A percentile compares a stretch with the other conserved stretches of the same genome.
Evolutionary conservation across 2,797 vertebrate genomes (phyloP).

Genomic region (Coregonus ussuriensis): DNA sequence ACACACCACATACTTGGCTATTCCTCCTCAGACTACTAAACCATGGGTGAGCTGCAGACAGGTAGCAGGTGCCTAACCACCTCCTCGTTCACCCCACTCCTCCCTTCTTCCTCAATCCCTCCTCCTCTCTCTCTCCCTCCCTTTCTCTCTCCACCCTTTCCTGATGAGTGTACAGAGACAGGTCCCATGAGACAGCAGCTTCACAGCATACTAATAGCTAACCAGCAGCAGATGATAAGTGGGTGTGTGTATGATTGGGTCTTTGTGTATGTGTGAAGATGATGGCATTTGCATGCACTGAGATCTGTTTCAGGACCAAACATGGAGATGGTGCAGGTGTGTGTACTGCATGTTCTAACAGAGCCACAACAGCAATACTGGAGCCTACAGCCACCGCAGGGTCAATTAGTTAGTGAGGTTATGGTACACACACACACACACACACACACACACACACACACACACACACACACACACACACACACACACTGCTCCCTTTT

Average conservation of each 20-base stretch:
- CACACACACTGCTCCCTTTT: not conserved
- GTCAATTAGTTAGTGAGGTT: conserved; percentile 5
- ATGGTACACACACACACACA: conserved; percentile 6
- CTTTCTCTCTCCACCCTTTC: not conserved
- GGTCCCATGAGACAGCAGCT: not conserved
- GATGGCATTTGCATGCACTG: not conserved
- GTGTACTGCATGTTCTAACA: not conserved
- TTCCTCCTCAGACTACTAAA: too few relatives aligned
- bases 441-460: too few relatives aligned
- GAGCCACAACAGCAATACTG: too few relatives aligned
- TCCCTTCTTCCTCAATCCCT: not conserved
- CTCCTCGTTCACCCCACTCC: not conserved
- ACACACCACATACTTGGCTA: not conserved
- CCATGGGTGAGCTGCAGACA: too few relatives aligned
- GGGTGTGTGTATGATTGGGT: not conserved
- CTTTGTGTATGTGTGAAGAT: not conserved
- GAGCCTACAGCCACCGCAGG: not conserved
- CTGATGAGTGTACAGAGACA: not conserved
- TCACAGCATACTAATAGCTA: not conserved
- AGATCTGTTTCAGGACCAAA: not conserved
- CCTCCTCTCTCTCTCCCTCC: not conserved
- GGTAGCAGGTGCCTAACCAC: not conserved
- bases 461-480: too few relatives aligned
- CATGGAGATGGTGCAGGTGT: not conserved
- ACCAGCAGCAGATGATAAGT: not conserved